These are phyloP conservation scores for Zeuzera pyrina DNA, from an alignment of 2,888 invertebrate species.

Conservation along the genomic window DNA sequence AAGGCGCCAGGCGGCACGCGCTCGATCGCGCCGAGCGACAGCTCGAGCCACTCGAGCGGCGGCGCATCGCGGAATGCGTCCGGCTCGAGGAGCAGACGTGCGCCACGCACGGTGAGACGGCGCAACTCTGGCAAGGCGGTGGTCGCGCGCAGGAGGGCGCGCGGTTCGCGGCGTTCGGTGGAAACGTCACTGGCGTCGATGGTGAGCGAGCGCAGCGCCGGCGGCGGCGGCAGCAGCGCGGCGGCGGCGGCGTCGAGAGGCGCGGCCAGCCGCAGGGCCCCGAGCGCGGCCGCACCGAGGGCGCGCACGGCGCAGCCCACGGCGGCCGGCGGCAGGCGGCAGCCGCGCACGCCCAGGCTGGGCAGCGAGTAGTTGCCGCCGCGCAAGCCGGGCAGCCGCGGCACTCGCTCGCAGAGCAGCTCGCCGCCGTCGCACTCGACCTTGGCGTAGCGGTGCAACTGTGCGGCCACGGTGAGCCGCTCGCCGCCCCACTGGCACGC, in stretches of 20 bases:
- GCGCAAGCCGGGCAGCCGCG: background rate
- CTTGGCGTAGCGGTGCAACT: background rate
- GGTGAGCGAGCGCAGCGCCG: slow-evolving; percentile 4
- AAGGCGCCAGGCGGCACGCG: slow-evolving; percentile 11
- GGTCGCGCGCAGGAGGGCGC: slow-evolving; percentile 7
- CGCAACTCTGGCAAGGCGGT: slow-evolving; percentile 6
- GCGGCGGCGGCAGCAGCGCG: slow-evolving; percentile 53
- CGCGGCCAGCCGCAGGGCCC: slow-evolving; percentile 76
- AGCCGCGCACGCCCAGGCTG: background rate
- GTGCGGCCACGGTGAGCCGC: background rate
- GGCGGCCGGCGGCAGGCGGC: slow-evolving; percentile 3
- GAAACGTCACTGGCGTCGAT: slow-evolving; percentile 1
- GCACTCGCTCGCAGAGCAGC: background rate
- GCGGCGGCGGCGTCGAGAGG: slow-evolving; percentile 76
- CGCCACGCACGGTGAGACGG: slow-evolving; percentile 5
- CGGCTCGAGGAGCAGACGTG: slow-evolving; percentile 3
- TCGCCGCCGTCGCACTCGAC: slow-evolving; percentile 4
- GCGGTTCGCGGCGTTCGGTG: slow-evolving; percentile 2
- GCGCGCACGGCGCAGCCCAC: slow-evolving; percentile 1
- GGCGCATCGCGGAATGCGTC: slow-evolving; percentile 1
- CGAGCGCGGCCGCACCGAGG: slow-evolving; percentile 64
- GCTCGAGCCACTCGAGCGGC: slow-evolving; percentile 6
- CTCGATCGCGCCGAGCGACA: slow-evolving; percentile 13
- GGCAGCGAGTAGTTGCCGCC: background rate
- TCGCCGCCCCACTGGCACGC: background rate